These are phyloP conservation scores for Helicoverpa armigera DNA, from an alignment of 1,140 invertebrate genomes.

Conservation along the genomic window DNA sequence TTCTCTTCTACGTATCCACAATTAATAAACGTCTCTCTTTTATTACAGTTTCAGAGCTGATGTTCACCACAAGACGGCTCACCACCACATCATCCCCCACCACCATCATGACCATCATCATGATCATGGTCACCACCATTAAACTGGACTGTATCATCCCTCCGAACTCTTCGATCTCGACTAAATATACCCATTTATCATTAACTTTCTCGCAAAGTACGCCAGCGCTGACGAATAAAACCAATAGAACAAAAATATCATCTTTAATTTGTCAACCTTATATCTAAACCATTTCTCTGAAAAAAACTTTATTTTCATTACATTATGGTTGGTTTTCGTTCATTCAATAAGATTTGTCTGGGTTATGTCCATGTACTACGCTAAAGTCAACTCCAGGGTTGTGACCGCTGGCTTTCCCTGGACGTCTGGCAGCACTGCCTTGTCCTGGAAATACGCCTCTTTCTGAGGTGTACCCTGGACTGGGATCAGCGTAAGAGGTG, in stretches of 20 bases:
- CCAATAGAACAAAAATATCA: constrained; percentile 18
- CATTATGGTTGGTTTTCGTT: neutral
- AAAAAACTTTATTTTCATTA: neutral
- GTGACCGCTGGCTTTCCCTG: constrained; percentile 16
- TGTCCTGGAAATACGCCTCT: constrained; percentile 24
- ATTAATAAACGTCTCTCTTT: constrained; percentile 10
- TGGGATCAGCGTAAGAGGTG: neutral
- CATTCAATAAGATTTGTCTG: constrained; percentile 20
- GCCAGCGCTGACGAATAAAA: constrained; percentile 65
- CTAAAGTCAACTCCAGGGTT: constrained; percentile 55
- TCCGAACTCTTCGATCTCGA: constrained; percentile 55
- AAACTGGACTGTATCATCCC: constrained; percentile 48
- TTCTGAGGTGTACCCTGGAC: constrained; percentile 5
- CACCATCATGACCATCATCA: constrained; percentile 56
- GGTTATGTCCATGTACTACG: constrained; percentile 52
- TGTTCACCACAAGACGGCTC: constrained; percentile 64
- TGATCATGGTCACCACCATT: constrained; percentile 57
- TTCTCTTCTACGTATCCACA: neutral
- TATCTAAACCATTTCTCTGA: neutral
- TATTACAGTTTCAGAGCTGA: constrained; percentile 69
- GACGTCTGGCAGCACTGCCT: neutral
- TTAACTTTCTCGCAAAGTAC: constrained; percentile 45
- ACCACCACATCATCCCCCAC: constrained; percentile 60
- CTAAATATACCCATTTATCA: constrained; percentile 45
- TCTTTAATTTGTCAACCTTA: constrained; percentile 31